Evolutionary conservation across 2,888 invertebrate genomes (phyloP).

Genomic region (Terebella lapidaria): DNA sequence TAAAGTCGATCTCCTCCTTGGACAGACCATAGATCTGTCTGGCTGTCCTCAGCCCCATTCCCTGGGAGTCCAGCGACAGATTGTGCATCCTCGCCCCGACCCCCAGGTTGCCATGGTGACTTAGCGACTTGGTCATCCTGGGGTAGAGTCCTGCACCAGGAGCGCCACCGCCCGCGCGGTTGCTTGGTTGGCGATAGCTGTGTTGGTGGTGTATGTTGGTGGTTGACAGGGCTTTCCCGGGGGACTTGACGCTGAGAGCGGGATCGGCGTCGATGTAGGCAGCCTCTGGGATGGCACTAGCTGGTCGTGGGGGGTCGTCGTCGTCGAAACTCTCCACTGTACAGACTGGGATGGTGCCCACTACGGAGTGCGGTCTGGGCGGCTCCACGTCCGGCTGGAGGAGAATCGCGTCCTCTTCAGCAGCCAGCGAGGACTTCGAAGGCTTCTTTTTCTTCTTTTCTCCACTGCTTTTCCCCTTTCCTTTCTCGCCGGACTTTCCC

Average conservation of each 20-base stretch:
- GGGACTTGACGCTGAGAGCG: too few species aligned
- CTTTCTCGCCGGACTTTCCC: too few species aligned
- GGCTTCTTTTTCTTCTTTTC: too few species aligned
- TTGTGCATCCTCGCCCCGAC: background rate
- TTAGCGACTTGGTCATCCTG: constrained; percentile 15
- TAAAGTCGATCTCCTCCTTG: constrained; percentile 8
- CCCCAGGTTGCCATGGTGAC: constrained; percentile 12
- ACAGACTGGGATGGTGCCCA: background rate
- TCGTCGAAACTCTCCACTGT: too few species aligned
- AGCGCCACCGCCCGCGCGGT: background rate
- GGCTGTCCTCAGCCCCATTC: background rate
- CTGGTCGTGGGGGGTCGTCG: too few species aligned
- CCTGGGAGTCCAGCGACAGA: background rate
- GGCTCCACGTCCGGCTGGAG: background rate
- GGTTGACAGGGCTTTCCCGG: constrained; percentile 3
- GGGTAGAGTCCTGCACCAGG: background rate
- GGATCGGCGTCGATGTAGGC: too few species aligned
- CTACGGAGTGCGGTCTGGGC: background rate
- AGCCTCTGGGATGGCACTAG: too few species aligned
- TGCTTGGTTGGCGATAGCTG: background rate
- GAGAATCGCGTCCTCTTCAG: background rate
- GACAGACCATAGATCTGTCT: background rate
- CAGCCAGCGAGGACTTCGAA: background rate
- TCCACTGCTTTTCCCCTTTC: too few species aligned
- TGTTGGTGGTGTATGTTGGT: constrained; percentile 1